These are phyloP conservation scores for Sphecodes monilicornis DNA, from an alignment of 2,888 invertebrate genomes.

Conservation along the genomic window DNA sequence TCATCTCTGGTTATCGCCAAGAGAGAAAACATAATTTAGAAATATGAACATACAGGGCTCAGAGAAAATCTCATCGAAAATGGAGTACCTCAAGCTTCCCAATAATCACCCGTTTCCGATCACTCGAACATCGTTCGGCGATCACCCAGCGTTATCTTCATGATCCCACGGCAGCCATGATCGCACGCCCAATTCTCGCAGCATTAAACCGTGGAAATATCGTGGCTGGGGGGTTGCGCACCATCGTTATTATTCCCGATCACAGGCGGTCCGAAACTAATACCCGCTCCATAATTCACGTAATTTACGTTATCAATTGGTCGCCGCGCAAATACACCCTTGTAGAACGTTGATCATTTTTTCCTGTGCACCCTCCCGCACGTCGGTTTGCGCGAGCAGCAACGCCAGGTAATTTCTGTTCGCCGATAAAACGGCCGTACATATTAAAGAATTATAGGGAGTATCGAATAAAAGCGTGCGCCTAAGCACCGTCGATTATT, in stretches of 20 bases:
- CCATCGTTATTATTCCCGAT: constrained; percentile 46
- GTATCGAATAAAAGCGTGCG: constrained; percentile 68
- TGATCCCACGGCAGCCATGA: constrained; percentile 16
- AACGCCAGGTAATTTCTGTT: constrained; percentile 55
- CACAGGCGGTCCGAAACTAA: constrained; percentile 36
- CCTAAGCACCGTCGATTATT: constrained; percentile 69
- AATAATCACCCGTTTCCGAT: background rate
- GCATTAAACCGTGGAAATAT: constrained; percentile 42
- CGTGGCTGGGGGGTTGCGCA: background rate
- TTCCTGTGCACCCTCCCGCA: background rate
- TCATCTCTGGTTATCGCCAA: too few relatives aligned
- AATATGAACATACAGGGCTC: too few relatives aligned
- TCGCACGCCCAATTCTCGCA: background rate
- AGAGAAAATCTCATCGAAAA: too few relatives aligned
- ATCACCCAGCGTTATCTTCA: constrained; percentile 24
- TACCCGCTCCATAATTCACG: constrained; percentile 45
- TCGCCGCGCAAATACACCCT: constrained; percentile 5
- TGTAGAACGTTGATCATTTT: constrained; percentile 48
- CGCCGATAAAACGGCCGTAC: constrained; percentile 62
- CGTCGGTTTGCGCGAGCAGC: background rate
- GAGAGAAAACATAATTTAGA: too few relatives aligned
- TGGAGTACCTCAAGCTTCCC: background rate
- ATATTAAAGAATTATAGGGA: constrained; percentile 70
- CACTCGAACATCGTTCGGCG: background rate
- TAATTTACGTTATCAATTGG: constrained; percentile 58